These are phyloP conservation scores for Morus bassanus DNA, from an alignment of 2,797 vertebrate genomes.

Conservation along the genomic window DNA sequence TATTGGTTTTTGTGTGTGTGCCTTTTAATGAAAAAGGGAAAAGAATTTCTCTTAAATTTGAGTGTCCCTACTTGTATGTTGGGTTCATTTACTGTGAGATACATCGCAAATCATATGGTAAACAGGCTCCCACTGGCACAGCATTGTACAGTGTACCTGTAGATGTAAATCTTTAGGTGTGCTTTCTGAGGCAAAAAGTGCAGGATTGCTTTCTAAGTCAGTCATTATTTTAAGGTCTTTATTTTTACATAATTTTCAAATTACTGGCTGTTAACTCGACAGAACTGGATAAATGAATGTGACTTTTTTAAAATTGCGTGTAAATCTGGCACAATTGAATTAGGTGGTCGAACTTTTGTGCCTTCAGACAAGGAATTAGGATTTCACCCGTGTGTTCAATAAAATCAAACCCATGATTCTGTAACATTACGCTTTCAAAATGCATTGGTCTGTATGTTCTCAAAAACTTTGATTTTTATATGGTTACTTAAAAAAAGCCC, in stretches of 20 bases:
- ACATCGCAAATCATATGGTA: background rate
- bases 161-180: background rate
- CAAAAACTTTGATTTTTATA: background rate
- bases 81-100: background rate
- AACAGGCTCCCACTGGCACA: background rate
- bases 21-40: background rate
- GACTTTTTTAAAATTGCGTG: background rate
- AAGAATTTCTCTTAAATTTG: background rate
- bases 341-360: background rate
- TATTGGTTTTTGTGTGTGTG: background rate
- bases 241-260: background rate
- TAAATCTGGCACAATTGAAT: background rate
- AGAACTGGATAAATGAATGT: background rate
- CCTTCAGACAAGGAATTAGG: background rate
- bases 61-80: background rate
- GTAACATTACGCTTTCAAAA: background rate
- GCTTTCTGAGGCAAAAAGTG: background rate
- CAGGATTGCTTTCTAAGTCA: background rate
- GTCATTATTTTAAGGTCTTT: background rate
- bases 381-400: background rate
- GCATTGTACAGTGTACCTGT: background rate
- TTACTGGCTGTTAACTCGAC: background rate
- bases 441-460: background rate
- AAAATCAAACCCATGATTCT: background rate
- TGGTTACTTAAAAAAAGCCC: background rate